A percentile compares a stretch with the other conserved stretches of the same genome.
Conservation (phyloP, 1,140 invertebrate genomes). For the Mycetomoellerius zeteki region DNA sequence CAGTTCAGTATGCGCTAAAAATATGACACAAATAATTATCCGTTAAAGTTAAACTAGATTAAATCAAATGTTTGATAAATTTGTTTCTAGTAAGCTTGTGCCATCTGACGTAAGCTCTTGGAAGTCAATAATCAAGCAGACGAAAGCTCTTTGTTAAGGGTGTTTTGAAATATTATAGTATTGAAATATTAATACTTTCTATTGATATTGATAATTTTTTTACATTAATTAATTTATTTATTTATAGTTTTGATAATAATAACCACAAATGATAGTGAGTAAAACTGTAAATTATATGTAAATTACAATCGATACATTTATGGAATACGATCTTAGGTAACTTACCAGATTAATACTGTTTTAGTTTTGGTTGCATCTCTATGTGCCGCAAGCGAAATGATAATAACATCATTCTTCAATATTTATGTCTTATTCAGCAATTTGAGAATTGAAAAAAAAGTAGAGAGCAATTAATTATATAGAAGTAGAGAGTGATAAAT, state of each 20-base stretch:
- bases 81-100: slow-evolving; percentile 58
- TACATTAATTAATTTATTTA: not conserved
- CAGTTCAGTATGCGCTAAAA: not conserved
- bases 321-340: not conserved
- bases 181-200: slow-evolving; percentile 12
- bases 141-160: slow-evolving; percentile 20
- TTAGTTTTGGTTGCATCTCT: not conserved
- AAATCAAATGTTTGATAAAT: slow-evolving; percentile 46
- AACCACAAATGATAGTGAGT: not conserved
- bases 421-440: not conserved
- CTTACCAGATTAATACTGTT: slow-evolving; percentile 6
- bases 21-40: slow-evolving; percentile 56
- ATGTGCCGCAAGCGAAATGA: not conserved
- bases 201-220: slow-evolving; percentile 3
- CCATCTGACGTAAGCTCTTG: slow-evolving; percentile 71
- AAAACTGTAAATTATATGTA: not conserved
- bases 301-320: not conserved
- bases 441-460: not conserved
- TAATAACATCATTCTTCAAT: not conserved
- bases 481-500: not conserved
- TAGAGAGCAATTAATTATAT: not conserved
- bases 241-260: not conserved
- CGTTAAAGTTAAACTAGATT: not conserved
- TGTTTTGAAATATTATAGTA: slow-evolving; percentile 12
- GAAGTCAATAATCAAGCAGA: slow-evolving; percentile 59